Conservation (phyloP, 1,140 invertebrate genomes). For the Bombus waltoni region DNA sequence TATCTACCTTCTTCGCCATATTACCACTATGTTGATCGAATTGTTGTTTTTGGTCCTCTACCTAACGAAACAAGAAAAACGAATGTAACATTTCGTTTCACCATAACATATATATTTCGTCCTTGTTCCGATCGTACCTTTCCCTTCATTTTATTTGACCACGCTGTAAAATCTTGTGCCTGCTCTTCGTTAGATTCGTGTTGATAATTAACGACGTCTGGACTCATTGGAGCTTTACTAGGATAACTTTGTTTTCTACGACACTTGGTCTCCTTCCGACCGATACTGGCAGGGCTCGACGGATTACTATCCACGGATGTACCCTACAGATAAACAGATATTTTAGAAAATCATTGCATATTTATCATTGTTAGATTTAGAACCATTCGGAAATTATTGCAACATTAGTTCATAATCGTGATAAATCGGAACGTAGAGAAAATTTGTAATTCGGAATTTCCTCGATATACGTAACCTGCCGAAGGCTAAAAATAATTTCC, state of each 20-base stretch:
- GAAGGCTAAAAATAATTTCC: neutral
- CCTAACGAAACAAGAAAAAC: slow-evolving; percentile 49
- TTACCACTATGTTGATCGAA: slow-evolving; percentile 77
- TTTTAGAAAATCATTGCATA: neutral
- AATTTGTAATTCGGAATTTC: neutral
- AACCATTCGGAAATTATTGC: neutral
- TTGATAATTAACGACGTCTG: slow-evolving; percentile 78
- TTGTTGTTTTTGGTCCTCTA: slow-evolving; percentile 76
- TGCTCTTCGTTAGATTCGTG: slow-evolving; percentile 79
- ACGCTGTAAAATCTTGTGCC: slow-evolving; percentile 80
- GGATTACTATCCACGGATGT: slow-evolving; percentile 81
- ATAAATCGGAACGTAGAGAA: neutral
- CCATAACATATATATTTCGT: neutral
- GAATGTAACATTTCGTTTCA: neutral
- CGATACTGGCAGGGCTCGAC: slow-evolving; percentile 80
- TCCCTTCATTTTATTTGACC: slow-evolving; percentile 77
- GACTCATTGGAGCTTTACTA: slow-evolving; percentile 85
- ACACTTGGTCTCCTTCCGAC: slow-evolving; percentile 83
- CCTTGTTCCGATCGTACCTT: slow-evolving; percentile 62
- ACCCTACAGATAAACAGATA: slow-evolving; percentile 64
- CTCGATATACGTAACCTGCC: neutral
- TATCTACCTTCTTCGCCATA: slow-evolving; percentile 84
- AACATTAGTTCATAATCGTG: neutral
- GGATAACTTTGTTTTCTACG: slow-evolving; percentile 90
- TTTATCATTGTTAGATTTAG: neutral